Evolutionary conservation across 2,888 invertebrate genomes (phyloP).

Genomic region (Gisinianus flammeolus): DNA sequence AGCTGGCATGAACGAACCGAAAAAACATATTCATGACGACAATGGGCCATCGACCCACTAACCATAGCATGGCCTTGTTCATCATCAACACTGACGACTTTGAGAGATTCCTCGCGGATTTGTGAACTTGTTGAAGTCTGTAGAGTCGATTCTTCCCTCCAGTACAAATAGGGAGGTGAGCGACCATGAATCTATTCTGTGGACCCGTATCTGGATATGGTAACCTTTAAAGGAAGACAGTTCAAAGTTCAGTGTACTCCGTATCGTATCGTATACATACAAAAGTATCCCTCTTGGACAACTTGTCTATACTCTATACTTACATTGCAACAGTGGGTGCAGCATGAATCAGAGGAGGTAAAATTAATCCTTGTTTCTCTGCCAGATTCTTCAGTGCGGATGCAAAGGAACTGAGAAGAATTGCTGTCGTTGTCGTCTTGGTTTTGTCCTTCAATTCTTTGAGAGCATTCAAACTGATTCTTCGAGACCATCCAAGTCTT

Average conservation of each 20-base stretch:
- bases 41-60: constrained; percentile 48
- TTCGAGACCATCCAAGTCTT: constrained; percentile 52
- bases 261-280: no score
- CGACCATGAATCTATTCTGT: constrained; percentile 47
- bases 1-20: constrained; percentile 25
- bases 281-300: no score
- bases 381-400: constrained; percentile 51
- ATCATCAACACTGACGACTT: constrained; percentile 39
- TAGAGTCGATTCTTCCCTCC: not conserved
- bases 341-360: constrained; percentile 48
- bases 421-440: constrained; percentile 47
- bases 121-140: constrained; percentile 25
- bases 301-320: no score
- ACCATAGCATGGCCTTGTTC: constrained; percentile 26
- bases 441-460: constrained; percentile 52
- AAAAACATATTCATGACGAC: constrained; percentile 46
- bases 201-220: constrained; percentile 55
- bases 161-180: constrained; percentile 4
- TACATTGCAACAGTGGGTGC: constrained; percentile 55
- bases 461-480: constrained; percentile 46
- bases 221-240: no score
- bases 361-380: constrained; percentile 44
- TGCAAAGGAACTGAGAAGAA: constrained; percentile 43
- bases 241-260: no score
- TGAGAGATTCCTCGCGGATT: constrained; percentile 42